These are phyloP conservation scores for Hoplias malabaricus DNA, from an alignment of 2,113 vertebrate genomes.

Conservation along the genomic window DNA sequence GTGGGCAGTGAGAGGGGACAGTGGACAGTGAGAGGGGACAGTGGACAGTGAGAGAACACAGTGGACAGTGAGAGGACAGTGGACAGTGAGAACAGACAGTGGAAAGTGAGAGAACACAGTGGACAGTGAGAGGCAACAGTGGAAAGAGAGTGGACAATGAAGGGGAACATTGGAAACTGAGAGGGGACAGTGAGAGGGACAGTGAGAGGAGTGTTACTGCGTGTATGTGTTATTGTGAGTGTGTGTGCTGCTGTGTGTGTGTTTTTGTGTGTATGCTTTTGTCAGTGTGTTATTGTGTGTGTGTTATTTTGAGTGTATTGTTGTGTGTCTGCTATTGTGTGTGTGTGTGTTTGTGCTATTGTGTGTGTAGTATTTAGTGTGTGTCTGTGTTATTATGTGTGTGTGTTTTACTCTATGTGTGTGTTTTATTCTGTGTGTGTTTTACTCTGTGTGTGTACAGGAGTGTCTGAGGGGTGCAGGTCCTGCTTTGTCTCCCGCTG, in stretches of 20 bases:
- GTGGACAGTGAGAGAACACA: no score
- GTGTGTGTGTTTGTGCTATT: not conserved
- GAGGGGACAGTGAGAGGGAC: no score
- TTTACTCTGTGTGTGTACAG: slow-evolving; percentile 33
- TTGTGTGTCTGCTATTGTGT: no score
- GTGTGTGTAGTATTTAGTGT: not conserved
- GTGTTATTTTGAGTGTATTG: not conserved
- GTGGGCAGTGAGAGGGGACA: no score
- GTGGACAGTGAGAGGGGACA: no score
- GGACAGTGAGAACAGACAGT: no score
- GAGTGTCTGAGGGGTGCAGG: slow-evolving; percentile 46
- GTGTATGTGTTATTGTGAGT: not conserved
- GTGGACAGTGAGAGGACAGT: no score
- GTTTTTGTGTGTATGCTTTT: not conserved
- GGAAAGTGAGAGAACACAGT: no score
- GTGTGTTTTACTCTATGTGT: not conserved
- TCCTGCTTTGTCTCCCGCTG: slow-evolving; percentile 53
- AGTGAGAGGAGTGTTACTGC: no score
- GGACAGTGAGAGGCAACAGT: no score
- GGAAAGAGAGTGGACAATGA: no score
- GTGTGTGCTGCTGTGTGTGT: not conserved
- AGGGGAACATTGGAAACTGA: no score
- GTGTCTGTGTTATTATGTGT: not conserved
- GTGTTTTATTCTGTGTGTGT: slow-evolving; percentile 15
- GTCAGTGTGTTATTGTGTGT: not conserved